These are phyloP conservation scores for Microplitis deprimator DNA, from an alignment of 2,888 invertebrate species.

Conservation along the genomic window DNA sequence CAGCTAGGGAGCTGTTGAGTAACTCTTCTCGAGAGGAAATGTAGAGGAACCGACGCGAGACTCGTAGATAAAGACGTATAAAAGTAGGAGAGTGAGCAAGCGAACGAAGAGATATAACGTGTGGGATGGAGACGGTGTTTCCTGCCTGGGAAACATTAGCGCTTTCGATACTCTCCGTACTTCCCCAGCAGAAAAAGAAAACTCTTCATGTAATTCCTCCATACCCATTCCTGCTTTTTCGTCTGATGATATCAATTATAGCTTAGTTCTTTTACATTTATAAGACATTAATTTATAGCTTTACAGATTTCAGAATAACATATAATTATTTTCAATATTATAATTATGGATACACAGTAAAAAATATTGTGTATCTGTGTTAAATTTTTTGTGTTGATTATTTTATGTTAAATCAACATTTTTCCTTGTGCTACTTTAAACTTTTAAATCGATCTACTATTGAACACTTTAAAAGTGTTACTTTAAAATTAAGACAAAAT, in stretches of 20 bases:
- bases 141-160: conserved; percentile 71
- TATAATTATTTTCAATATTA: not conserved
- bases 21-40: conserved; percentile 69
- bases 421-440: no score
- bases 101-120: conserved; percentile 63
- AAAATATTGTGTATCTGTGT: no score
- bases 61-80: conserved; percentile 71
- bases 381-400: no score
- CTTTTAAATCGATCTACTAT: no score
- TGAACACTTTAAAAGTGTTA: no score
- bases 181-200: conserved; percentile 47
- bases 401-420: no score
- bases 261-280: not conserved
- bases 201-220: conserved; percentile 42
- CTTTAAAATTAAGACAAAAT: no score
- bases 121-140: conserved; percentile 70
- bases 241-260: conserved; percentile 39
- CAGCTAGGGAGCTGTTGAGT: conserved; percentile 36
- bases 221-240: conserved; percentile 40
- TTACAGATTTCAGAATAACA: not conserved
- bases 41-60: conserved; percentile 71
- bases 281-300: not conserved
- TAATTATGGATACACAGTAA: no score
- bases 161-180: conserved; percentile 66
- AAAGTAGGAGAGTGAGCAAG: conserved; percentile 68